Percentiles rank a stretch among this genome's conserved stretches.
These are phyloP conservation scores for Crossaster papposus DNA, from an alignment of 53 echinoderm and acorn worm species.

Conservation along the genomic window DNA sequence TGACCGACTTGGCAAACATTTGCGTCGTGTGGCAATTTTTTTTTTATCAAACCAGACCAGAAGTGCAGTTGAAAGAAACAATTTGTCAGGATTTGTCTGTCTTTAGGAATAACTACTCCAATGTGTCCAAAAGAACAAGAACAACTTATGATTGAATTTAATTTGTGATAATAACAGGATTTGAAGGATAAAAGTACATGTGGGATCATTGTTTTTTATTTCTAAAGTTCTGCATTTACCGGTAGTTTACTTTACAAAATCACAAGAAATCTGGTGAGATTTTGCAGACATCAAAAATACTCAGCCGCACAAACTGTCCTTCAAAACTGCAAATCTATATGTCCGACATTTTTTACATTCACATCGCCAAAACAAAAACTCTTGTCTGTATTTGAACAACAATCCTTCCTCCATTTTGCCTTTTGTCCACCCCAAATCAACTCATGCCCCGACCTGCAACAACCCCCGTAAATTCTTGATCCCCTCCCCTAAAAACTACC, in stretches of 20 bases:
- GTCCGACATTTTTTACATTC: too few relatives aligned
- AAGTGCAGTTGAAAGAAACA: background rate
- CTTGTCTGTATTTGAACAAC: background rate
- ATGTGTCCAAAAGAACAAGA: too few relatives aligned
- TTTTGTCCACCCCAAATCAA: background rate
- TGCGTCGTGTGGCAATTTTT: background rate
- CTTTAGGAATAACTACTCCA: too few relatives aligned
- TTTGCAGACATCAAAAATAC: too few relatives aligned
- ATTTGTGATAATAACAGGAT: background rate
- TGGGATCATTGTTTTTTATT: too few relatives aligned
- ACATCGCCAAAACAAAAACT: background rate
- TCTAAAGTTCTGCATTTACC: too few relatives aligned
- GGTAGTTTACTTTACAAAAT: too few relatives aligned
- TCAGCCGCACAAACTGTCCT: too few relatives aligned
- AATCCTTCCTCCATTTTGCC: background rate
- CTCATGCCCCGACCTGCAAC: background rate
- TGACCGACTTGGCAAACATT: constrained; percentile 12
- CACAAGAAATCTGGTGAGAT: too few relatives aligned
- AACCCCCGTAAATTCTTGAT: background rate
- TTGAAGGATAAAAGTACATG: background rate
- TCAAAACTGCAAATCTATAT: too few relatives aligned
- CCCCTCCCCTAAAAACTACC: background rate
- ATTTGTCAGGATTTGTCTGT: background rate
- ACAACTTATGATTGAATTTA: too few relatives aligned
- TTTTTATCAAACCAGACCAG: background rate